Evolutionary conservation across 2,113 vertebrate genomes (phyloP).

Genomic region (Ceuthmochares aereus): DNA sequence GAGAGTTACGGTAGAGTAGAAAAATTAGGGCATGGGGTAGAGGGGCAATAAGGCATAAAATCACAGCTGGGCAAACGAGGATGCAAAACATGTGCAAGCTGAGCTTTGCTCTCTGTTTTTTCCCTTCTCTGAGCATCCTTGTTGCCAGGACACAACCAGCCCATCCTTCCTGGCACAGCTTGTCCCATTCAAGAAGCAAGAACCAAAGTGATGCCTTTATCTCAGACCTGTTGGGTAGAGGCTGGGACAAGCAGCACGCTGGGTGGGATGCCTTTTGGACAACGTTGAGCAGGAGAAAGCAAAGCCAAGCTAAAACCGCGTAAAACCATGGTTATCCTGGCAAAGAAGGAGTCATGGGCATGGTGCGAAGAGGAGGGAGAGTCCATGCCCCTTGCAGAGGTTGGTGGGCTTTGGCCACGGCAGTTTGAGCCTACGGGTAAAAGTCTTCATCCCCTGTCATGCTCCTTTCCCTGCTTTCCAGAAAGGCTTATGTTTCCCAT

Average conservation of each 20-base stretch:
- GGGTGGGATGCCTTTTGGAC: not conserved
- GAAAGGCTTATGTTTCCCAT: not conserved
- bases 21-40: not conserved
- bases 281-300: not conserved
- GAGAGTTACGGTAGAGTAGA: not conserved
- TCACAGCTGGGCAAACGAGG: not conserved
- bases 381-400: not conserved
- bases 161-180: not conserved
- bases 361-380: not conserved
- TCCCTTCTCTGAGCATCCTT: not conserved
- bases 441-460: accelerated
- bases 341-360: accelerated
- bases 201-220: not conserved
- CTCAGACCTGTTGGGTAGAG: not conserved
- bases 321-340: not conserved
- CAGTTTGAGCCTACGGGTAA: not conserved
- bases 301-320: not conserved
- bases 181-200: not conserved
- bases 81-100: not conserved
- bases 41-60: constrained; percentile 3
- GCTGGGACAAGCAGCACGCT: not conserved
- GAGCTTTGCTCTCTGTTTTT: not conserved
- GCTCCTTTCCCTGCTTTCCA: accelerated
- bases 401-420: not conserved
- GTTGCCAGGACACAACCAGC: not conserved